These are phyloP conservation scores for Xyrauchen texanus DNA, from an alignment of 2,113 vertebrate genomes.

Conservation along the genomic window DNA sequence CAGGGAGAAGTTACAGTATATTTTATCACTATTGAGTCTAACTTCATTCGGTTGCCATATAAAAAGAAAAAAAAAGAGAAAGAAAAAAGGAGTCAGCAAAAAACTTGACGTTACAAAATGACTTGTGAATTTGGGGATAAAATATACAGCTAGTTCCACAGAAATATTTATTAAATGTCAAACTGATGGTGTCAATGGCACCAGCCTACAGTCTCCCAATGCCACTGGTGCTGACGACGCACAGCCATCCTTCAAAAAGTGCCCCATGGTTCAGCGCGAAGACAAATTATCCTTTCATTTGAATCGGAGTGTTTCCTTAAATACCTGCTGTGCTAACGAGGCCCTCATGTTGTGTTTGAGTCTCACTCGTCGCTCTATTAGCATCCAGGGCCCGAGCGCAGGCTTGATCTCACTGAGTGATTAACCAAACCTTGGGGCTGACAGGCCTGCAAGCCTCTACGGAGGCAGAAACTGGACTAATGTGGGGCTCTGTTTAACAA, in stretches of 20 bases:
- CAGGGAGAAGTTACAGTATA: constrained; percentile 63
- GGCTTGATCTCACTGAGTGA: constrained; percentile 76
- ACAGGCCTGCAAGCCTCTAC: constrained; percentile 70
- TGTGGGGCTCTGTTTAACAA: constrained; percentile 74
- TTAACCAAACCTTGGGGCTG: constrained; percentile 79
- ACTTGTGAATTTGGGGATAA: constrained; percentile 59
- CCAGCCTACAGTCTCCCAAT: constrained; percentile 43
- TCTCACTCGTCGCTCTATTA: constrained; percentile 73
- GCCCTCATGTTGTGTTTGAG: constrained; percentile 53
- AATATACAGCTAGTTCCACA: constrained; percentile 53
- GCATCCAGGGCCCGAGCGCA: constrained; percentile 68
- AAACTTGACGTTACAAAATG: constrained; percentile 45
- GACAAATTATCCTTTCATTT: constrained; percentile 78
- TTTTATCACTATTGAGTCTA: constrained; percentile 69
- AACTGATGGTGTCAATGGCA: constrained; percentile 70
- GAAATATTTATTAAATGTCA: constrained; percentile 66
- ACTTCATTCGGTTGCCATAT: too few species aligned
- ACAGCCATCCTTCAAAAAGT: constrained; percentile 51
- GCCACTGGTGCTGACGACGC: constrained; percentile 46
- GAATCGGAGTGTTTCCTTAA: constrained; percentile 79
- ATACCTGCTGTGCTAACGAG: constrained; percentile 80
- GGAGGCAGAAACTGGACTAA: constrained; percentile 68
- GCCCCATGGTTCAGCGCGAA: constrained; percentile 52
- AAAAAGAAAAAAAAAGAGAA: background rate
- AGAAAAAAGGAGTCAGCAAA: constrained; percentile 59